Percentiles rank a stretch among this genome's conserved stretches.
Evolutionary conservation across 2,888 invertebrate genomes (phyloP).

Genomic region (Hanleya hanleyi): DNA sequence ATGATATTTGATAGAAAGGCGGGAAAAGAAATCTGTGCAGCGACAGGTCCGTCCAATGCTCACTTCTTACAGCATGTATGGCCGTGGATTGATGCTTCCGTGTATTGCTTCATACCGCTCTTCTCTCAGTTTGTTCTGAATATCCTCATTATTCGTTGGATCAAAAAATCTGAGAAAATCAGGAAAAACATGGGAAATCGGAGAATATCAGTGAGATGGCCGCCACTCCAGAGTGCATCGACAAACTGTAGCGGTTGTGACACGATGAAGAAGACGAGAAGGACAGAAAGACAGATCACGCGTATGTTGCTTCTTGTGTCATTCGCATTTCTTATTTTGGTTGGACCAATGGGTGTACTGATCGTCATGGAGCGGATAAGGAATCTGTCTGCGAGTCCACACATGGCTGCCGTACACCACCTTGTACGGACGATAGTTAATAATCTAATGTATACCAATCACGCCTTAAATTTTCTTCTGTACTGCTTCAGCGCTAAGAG

Average conservation of each 20-base stretch:
- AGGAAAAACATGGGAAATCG: not conserved
- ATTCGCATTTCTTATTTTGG: conserved; percentile 31
- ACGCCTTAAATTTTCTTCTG: conserved; percentile 31
- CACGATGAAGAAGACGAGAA: not conserved
- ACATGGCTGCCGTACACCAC: conserved; percentile 12
- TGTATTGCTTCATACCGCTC: conserved; percentile 35
- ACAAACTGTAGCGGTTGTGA: not conserved
- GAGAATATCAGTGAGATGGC: not conserved
- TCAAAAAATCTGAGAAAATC: conserved; percentile 15
- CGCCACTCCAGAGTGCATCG: not conserved
- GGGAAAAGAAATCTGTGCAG: not conserved
- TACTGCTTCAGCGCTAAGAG: conserved; percentile 30
- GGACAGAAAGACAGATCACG: conserved; percentile 19
- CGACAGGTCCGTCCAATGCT: conserved; percentile 9
- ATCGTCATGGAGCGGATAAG: conserved; percentile 23
- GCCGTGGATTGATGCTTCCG: conserved; percentile 36
- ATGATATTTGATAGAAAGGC: not conserved
- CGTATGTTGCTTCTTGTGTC: conserved; percentile 32
- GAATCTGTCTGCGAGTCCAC: conserved; percentile 16
- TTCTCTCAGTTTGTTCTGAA: conserved; percentile 27
- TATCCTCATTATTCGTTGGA: conserved; percentile 23
- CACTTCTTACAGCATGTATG: conserved; percentile 25
- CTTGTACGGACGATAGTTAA: conserved; percentile 29
- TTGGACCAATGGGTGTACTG: conserved; percentile 27
- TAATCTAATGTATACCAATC: conserved; percentile 41